Base-by-base conservation (phyloP, 2,888 invertebrate species). In the Epiblema foenella region DNA sequence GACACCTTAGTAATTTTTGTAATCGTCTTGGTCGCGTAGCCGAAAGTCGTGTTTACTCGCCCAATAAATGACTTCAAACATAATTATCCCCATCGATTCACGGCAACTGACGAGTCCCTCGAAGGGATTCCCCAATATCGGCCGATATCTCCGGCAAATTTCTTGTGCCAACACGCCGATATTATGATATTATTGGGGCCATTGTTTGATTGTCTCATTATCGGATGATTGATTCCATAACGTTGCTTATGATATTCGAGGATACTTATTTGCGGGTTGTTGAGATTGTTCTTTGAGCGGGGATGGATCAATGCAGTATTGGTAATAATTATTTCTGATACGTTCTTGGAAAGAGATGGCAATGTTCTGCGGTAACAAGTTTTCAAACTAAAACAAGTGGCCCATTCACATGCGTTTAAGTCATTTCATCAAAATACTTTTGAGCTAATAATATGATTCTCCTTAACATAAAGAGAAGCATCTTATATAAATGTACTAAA, bases 21-120 rank as follows among this genome's bases (percentile, higher is more conserved):
- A 51, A 51, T 51, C 51, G 51, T 51, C 20, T 51, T 24, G 12
- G 1, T 57, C 37, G 72, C 72, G 76, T 77, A 79, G 80, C 85
- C 88, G 88, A 89, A 88, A 88, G 82, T 81, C 83, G 79, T 93
- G 89, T 93, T 92, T 90, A 90, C 90, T 89, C 88, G 77, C 84
- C 85, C 87, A 89, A 92, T 93, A 91, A 91, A 91, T 91, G 89
- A 91, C 92, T 91, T 89, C 92, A 93, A 93, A 93, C 91, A 93
- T 93, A 93, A 93, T 93, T 93, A 93, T 92, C 90, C 87, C 85
- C 86, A 85, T 88, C 89, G 89, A 91, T 91, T 91, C 91, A 88
- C 91, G 89, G 90, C 84, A 87, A 90, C 90, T 90, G 90, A 86
- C 85, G 89, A 86, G 86, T 83, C 90, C 87, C 89, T 85, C 87